Conservation (phyloP, 2,888 invertebrate genomes). For the Lapara coniferarum region DNA sequence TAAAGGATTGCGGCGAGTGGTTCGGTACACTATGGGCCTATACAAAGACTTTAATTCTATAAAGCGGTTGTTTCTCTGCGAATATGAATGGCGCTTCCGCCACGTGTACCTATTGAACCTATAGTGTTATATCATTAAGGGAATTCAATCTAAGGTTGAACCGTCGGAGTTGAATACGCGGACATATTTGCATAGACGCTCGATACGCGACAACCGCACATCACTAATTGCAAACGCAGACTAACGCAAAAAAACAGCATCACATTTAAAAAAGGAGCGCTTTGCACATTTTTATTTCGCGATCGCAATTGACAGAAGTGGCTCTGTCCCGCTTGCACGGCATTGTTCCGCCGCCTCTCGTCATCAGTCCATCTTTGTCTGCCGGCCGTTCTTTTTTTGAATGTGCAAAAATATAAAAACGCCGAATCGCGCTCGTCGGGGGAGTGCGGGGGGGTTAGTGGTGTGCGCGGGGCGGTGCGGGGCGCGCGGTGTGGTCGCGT, state of each 20-base stretch:
- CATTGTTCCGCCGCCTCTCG: conserved; percentile 74
- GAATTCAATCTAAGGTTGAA: conserved; percentile 27
- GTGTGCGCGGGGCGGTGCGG: conserved; percentile 60
- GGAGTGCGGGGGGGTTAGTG: conserved; percentile 57
- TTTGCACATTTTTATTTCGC: conserved; percentile 82
- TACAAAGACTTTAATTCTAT: conserved; percentile 46
- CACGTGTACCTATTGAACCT: conserved; percentile 11
- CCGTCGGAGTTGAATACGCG: conserved; percentile 8
- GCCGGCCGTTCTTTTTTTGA: conserved; percentile 75
- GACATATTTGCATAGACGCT: conserved; percentile 71
- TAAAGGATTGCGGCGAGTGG: conserved; percentile 66
- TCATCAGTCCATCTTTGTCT: conserved; percentile 83
- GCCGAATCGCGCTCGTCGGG: conserved; percentile 74
- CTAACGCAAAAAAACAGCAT: conserved; percentile 79
- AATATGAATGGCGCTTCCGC: conserved; percentile 65
- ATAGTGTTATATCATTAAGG: conserved; percentile 18
- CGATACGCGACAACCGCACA: conserved; percentile 75
- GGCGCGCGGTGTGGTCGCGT: conserved; percentile 63
- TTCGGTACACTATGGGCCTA: conserved; percentile 29
- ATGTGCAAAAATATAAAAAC: conserved; percentile 84
- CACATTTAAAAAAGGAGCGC: conserved; percentile 80
- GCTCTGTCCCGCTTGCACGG: conserved; percentile 73
- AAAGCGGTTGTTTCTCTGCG: conserved; percentile 63
- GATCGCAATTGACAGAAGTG: conserved; percentile 74
- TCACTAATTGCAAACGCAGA: conserved; percentile 83